These are phyloP conservation scores for Anoncus sp. DNA, from an alignment of 2,888 invertebrate genomes.

Conservation along the genomic window DNA sequence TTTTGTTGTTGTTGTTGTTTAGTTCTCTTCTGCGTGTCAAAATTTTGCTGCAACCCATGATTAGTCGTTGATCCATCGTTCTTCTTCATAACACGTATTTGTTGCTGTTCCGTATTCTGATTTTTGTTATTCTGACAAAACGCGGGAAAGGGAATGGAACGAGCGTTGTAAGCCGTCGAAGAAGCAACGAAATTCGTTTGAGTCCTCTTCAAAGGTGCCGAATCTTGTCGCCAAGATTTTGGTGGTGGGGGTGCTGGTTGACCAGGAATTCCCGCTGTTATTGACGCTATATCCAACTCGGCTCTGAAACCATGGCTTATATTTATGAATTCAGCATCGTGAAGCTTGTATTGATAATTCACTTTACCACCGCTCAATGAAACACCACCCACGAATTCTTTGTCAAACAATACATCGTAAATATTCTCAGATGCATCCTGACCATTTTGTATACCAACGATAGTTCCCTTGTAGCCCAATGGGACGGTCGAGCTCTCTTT, in stretches of 20 bases:
- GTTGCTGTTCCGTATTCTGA: constrained; percentile 25
- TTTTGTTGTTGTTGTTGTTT: no score
- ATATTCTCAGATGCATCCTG: constrained; percentile 86
- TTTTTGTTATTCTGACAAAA: constrained; percentile 55
- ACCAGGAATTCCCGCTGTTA: constrained; percentile 69
- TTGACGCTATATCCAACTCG: constrained; percentile 74
- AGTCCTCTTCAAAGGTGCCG: constrained; percentile 35
- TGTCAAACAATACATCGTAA: constrained; percentile 93
- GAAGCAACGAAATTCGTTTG: constrained; percentile 63
- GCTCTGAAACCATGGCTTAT: constrained; percentile 85
- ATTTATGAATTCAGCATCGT: constrained; percentile 86
- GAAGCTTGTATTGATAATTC: constrained; percentile 84
- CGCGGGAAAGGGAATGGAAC: constrained; percentile 47
- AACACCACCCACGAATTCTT: constrained; percentile 85
- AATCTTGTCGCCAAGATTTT: constrained; percentile 35
- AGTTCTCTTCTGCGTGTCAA: constrained; percentile 25
- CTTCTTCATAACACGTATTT: constrained; percentile 64
- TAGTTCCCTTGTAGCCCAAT: constrained; percentile 92
- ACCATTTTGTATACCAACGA: constrained; percentile 88
- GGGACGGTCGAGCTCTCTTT: constrained; percentile 91
- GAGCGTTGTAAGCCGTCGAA: constrained; percentile 69
- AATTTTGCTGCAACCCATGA: constrained; percentile 30
- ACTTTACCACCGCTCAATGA: constrained; percentile 45
- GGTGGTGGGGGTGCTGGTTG: constrained; percentile 48
- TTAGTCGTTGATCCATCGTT: constrained; percentile 51